These are phyloP conservation scores for Mionectes macconnelli DNA, from an alignment of 2,113 vertebrate species.

Conservation along the genomic window DNA sequence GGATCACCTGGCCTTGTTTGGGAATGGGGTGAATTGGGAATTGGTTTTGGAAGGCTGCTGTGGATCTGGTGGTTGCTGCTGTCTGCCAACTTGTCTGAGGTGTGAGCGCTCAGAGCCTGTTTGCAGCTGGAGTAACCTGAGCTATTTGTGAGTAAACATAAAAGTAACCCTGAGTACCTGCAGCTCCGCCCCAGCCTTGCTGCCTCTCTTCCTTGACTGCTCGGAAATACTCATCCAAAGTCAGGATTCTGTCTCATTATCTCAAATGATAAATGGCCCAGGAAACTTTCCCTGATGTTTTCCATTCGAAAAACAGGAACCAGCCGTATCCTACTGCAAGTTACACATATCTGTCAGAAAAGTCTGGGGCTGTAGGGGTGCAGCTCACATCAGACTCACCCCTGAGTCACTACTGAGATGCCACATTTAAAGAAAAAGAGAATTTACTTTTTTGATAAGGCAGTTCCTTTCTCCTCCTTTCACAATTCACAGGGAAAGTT, in stretches of 20 bases:
- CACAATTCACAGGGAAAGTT: slow-evolving; percentile 6
- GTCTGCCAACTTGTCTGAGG: not conserved
- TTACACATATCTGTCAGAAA: not conserved
- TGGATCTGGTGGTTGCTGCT: not conserved
- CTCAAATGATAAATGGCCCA: accelerated
- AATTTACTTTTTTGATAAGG: not conserved
- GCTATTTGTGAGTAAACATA: not conserved
- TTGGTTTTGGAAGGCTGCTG: not conserved
- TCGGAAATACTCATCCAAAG: not conserved
- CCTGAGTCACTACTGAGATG: not conserved
- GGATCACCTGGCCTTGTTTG: not conserved
- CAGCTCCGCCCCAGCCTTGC: not conserved
- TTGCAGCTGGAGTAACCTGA: not conserved
- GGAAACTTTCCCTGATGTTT: not conserved
- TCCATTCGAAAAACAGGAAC: not conserved
- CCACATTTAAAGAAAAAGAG: not conserved
- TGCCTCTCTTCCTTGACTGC: not conserved
- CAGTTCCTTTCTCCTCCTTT: slow-evolving; percentile 32
- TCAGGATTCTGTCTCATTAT: not conserved
- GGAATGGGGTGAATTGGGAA: not conserved
- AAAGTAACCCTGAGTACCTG: no score
- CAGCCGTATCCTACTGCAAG: not conserved
- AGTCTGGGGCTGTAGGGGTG: not conserved
- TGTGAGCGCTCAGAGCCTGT: not conserved
- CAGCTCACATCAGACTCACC: not conserved